These are phyloP conservation scores for Eupithecia pulchellata DNA, from an alignment of 2,888 invertebrate genomes.

Conservation along the genomic window DNA sequence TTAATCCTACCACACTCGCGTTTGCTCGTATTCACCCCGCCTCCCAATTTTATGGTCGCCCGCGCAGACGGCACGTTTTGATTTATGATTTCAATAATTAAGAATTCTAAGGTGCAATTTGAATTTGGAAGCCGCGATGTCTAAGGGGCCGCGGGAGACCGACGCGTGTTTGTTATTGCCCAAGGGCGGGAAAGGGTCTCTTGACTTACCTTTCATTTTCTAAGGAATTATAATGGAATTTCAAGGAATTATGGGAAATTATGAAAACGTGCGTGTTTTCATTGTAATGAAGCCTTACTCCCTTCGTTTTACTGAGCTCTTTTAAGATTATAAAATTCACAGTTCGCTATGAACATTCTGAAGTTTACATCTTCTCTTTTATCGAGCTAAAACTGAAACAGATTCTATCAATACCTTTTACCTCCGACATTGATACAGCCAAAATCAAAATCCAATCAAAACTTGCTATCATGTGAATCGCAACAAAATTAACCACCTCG, in stretches of 20 bases:
- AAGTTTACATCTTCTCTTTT: background rate
- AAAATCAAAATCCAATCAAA: slow-evolving; percentile 10
- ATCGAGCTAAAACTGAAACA: background rate
- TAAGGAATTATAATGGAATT: slow-evolving; percentile 72
- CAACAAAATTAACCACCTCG: slow-evolving; percentile 18
- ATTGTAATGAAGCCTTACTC: slow-evolving; percentile 40
- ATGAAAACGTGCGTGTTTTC: slow-evolving; percentile 53
- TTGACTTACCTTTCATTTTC: slow-evolving; percentile 73
- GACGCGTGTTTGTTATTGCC: slow-evolving; percentile 84
- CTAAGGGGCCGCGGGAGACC: slow-evolving; percentile 75
- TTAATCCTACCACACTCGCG: slow-evolving; percentile 87
- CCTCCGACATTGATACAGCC: background rate
- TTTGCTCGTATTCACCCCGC: slow-evolving; percentile 59
- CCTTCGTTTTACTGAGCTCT: slow-evolving; percentile 13
- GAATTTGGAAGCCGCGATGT: slow-evolving; percentile 78
- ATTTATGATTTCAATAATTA: slow-evolving; percentile 86
- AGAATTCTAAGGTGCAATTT: slow-evolving; percentile 86
- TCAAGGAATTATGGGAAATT: slow-evolving; percentile 68
- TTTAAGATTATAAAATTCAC: slow-evolving; percentile 4
- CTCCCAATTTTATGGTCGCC: slow-evolving; percentile 82
- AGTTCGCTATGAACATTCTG: slow-evolving; percentile 11
- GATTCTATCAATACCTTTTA: background rate
- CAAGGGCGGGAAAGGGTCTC: slow-evolving; percentile 77
- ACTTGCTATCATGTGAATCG: background rate
- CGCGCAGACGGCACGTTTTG: slow-evolving; percentile 83